These are phyloP conservation scores for Pedicia rivosa DNA, from an alignment of 2,888 invertebrate species.

Conservation along the genomic window DNA sequence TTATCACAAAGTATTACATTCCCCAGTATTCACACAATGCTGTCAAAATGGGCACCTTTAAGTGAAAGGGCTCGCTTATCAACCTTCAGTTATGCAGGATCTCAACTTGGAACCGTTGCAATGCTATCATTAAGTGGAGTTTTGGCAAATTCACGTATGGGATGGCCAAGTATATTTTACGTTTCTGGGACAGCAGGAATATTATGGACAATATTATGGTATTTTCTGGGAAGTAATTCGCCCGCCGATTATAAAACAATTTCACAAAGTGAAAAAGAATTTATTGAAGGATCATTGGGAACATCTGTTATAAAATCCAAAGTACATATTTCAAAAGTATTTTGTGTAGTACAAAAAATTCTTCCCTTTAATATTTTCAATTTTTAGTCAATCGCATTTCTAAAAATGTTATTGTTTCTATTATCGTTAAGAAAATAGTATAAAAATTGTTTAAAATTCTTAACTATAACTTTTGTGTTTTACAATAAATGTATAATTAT, in stretches of 20 bases:
- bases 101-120: slow-evolving; percentile 57
- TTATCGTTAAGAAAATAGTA: too few species aligned
- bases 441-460: too few species aligned
- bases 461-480: too few species aligned
- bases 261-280: slow-evolving; percentile 39
- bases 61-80: slow-evolving; percentile 48
- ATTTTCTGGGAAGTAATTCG: slow-evolving; percentile 41
- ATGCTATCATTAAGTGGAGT: slow-evolving; percentile 50
- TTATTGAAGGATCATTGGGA: slow-evolving; percentile 42
- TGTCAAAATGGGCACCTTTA: slow-evolving; percentile 50
- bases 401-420: too few species aligned
- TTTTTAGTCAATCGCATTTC: too few species aligned
- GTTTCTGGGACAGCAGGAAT: slow-evolving; percentile 42
- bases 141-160: slow-evolving; percentile 41
- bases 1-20: slow-evolving; percentile 44
- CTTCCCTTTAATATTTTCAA: too few species aligned
- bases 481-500: too few species aligned
- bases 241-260: slow-evolving; percentile 42
- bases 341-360: too few species aligned
- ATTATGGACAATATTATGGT: slow-evolving; percentile 40
- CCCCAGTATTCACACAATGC: slow-evolving; percentile 42
- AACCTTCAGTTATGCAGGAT: slow-evolving; percentile 47
- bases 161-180: slow-evolving; percentile 63
- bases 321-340: too few species aligned
- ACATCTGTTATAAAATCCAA: too few species aligned